Evolutionary conservation across 2,888 invertebrate genomes (phyloP).

Genomic region (Venustoraphidia nigricollis): DNA sequence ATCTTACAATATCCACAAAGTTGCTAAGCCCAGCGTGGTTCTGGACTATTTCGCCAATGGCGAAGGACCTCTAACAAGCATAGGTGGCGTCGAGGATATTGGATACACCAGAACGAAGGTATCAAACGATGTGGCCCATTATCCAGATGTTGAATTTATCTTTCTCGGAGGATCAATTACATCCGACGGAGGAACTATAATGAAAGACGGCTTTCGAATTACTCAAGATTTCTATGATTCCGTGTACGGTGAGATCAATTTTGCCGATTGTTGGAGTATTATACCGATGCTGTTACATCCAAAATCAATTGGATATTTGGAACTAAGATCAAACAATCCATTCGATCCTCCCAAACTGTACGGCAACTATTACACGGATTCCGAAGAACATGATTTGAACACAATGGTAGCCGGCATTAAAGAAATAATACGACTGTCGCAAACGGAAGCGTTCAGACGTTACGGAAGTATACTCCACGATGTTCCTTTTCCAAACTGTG

Average conservation of each 20-base stretch:
- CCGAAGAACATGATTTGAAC: constrained; percentile 26
- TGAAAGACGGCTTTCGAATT: background rate
- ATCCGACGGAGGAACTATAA: background rate
- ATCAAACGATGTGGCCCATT: constrained; percentile 33
- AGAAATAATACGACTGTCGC: constrained; percentile 28
- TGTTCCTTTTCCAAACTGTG: constrained; percentile 36
- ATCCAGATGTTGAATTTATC: constrained; percentile 57
- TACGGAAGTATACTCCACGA: constrained; percentile 39
- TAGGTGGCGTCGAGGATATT: constrained; percentile 45
- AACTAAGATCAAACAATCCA: constrained; percentile 35
- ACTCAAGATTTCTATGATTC: background rate
- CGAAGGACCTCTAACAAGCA: constrained; percentile 34
- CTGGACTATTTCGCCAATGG: constrained; percentile 27
- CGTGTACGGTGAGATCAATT: background rate
- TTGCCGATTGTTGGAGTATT: constrained; percentile 24
- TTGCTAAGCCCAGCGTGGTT: constrained; percentile 17
- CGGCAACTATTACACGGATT: constrained; percentile 38
- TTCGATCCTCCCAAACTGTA: constrained; percentile 40
- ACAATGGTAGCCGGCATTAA: constrained; percentile 38
- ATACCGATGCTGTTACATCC: constrained; percentile 42
- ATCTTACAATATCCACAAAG: constrained; percentile 7
- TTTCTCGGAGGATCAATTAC: constrained; percentile 34
- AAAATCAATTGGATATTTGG: constrained; percentile 32
- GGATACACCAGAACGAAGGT: constrained; percentile 44
- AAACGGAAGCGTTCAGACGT: constrained; percentile 31